Evolutionary conservation across 1,140 invertebrate species (phyloP).

Genomic region (Pogonus chalceus): DNA sequence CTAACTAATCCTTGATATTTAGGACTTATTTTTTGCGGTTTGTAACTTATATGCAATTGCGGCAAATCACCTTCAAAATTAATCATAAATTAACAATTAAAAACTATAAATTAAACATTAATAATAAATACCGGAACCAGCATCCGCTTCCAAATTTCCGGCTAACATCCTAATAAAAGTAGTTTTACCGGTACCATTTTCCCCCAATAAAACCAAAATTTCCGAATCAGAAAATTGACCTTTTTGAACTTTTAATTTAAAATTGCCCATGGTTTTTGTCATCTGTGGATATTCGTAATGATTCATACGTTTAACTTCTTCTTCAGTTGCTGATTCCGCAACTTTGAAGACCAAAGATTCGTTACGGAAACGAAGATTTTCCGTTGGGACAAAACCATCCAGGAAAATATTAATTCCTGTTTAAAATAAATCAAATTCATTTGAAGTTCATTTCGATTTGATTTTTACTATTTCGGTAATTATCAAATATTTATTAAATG

Average conservation of each 20-base stretch:
- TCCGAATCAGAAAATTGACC: slow-evolving; percentile 99
- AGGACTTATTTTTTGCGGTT: slow-evolving; percentile 99
- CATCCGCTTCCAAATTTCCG: slow-evolving; percentile 87
- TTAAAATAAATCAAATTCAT: no score
- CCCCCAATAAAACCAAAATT: slow-evolving; percentile 95
- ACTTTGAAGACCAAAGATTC: slow-evolving; percentile 96
- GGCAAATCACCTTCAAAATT: slow-evolving; percentile 62
- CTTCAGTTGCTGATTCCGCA: slow-evolving; percentile 92
- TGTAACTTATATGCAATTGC: slow-evolving; percentile 95
- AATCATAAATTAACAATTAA: slow-evolving; percentile 8
- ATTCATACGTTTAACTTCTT: slow-evolving; percentile 93
- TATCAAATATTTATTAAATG: no score
- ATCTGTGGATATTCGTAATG: slow-evolving; percentile 92
- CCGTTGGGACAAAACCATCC: slow-evolving; percentile 98
- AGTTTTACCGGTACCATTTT: slow-evolving; percentile 99
- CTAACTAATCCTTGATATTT: slow-evolving; percentile 91
- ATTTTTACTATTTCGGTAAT: no score
- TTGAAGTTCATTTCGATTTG: no score
- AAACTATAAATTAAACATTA: background rate
- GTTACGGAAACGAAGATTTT: slow-evolving; percentile 97
- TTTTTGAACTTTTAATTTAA: slow-evolving; percentile 67
- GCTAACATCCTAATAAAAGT: slow-evolving; percentile 98
- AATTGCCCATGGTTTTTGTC: slow-evolving; percentile 75
- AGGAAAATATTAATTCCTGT: slow-evolving; percentile 98
- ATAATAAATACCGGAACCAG: slow-evolving; percentile 52